Evolutionary conservation across 2,113 vertebrate genomes (phyloP).

Genomic region (Chloebia gouldiae): DNA sequence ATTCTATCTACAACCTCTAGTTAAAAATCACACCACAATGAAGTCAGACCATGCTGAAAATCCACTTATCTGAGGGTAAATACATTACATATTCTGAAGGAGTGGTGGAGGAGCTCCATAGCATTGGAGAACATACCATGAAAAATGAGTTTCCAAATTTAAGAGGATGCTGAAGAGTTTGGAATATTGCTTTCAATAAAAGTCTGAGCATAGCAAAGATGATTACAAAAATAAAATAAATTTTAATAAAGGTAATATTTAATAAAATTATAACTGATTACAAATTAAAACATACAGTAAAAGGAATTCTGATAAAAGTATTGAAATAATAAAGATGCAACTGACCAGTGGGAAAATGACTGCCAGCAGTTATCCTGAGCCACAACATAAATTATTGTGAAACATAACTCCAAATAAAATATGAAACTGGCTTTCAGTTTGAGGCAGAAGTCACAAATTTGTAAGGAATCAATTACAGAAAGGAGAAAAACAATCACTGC

Average conservation of each 20-base stretch:
- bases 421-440: neutral
- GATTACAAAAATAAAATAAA: neutral
- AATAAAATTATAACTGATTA: neutral
- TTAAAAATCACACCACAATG: neutral
- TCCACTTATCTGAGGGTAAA: neutral
- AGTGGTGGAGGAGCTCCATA: neutral
- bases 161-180: neutral
- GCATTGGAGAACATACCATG: neutral
- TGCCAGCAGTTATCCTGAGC: neutral
- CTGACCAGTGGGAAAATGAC: neutral
- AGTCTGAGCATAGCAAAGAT: neutral
- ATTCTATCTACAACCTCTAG: neutral
- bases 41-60: neutral
- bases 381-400: neutral
- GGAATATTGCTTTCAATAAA: neutral
- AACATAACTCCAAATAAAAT: neutral
- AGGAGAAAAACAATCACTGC: neutral
- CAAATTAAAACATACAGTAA: neutral
- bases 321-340: neutral
- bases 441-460: constrained; percentile 4
- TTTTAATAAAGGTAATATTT: neutral
- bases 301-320: neutral
- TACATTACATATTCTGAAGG: neutral
- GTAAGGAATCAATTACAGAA: neutral
- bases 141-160: neutral